Conservation (phyloP, 2,113 vertebrate genomes). For the Cryptotis parvus region DNA sequence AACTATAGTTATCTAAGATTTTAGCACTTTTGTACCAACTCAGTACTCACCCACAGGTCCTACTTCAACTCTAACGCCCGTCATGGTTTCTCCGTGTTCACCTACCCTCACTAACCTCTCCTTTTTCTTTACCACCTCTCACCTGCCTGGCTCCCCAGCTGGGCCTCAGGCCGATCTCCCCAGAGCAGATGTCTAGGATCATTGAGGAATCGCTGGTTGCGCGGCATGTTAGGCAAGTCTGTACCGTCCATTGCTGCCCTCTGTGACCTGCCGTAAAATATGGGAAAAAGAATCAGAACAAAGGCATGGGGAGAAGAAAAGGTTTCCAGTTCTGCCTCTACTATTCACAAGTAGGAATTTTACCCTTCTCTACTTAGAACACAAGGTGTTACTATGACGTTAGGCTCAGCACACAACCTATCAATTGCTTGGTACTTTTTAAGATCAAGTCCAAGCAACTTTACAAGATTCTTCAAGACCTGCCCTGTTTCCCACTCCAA, state of each 20-base stretch:
- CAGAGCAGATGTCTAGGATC: constrained; percentile 77
- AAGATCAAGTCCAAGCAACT: constrained; percentile 28
- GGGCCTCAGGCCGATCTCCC: constrained; percentile 78
- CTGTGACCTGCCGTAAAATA: constrained; percentile 48
- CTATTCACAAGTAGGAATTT: background rate
- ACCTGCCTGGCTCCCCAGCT: constrained; percentile 74
- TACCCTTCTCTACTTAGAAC: background rate
- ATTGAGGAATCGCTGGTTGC: constrained; percentile 77
- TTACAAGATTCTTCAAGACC: background rate
- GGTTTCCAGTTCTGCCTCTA: background rate
- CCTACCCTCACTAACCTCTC: background rate
- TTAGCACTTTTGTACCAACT: background rate
- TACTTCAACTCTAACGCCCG: background rate
- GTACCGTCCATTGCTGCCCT: constrained; percentile 78
- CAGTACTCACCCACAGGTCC: background rate
- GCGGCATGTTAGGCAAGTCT: constrained; percentile 80
- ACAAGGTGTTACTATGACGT: background rate
- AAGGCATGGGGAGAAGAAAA: background rate
- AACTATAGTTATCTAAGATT: background rate
- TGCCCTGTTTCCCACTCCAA: background rate
- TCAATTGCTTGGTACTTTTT: background rate
- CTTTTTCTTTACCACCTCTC: background rate
- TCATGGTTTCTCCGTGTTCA: background rate
- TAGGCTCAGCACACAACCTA: background rate
- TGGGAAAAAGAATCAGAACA: background rate